These are phyloP conservation scores for Papilio glaucus DNA, from an alignment of 1,140 invertebrate species.

Conservation along the genomic window DNA sequence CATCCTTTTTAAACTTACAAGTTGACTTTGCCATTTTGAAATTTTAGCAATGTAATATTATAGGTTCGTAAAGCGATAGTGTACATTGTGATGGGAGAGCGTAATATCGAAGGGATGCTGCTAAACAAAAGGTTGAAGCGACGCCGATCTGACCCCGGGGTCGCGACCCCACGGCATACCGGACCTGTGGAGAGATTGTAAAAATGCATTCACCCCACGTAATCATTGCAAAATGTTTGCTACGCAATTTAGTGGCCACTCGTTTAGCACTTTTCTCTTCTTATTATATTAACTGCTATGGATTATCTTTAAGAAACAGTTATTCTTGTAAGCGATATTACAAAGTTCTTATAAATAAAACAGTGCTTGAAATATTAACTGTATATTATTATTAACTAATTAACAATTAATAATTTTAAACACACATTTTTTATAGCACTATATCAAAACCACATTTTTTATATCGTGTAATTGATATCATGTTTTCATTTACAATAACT, in stretches of 20 bases:
- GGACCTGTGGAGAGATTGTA: conserved; percentile 54
- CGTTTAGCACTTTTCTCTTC: conserved; percentile 23
- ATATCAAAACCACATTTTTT: no score
- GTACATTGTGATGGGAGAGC: neutral
- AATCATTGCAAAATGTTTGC: conserved; percentile 60
- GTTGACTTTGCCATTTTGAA: neutral
- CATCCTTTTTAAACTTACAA: neutral
- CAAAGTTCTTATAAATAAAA: no score
- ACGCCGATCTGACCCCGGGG: conserved; percentile 58
- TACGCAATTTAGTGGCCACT: conserved; percentile 47
- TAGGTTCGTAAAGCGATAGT: conserved; percentile 3
- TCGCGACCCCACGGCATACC: conserved; percentile 55
- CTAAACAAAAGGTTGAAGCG: conserved; percentile 45
- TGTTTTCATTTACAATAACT: no score
- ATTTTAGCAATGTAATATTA: neutral
- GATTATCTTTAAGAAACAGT: neutral
- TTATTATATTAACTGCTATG: neutral
- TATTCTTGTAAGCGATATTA: no score
- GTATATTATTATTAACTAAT: no score
- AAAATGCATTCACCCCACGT: conserved; percentile 60
- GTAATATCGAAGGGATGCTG: conserved; percentile 17
- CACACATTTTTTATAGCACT: no score
- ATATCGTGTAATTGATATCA: no score
- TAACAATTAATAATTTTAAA: no score
- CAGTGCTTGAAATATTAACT: no score